Percentiles rank a stretch among this genome's conserved stretches.
Evolutionary conservation across 2,888 invertebrate species (phyloP).

Genomic region (Tricholauxania praeusta): DNA sequence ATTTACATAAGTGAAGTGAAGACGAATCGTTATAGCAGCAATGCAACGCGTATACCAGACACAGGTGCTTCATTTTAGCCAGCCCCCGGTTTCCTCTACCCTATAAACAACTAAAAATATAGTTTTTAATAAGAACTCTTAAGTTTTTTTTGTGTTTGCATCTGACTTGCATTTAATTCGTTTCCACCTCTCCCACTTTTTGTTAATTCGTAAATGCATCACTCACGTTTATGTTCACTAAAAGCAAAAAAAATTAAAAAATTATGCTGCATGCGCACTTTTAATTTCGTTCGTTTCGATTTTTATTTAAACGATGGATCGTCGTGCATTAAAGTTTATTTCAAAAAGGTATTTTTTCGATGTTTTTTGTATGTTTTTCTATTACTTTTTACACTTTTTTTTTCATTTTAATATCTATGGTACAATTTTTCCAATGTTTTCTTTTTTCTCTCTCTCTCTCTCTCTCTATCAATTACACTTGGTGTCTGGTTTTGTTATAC

Average conservation of each 20-base stretch:
- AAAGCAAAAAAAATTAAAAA: conserved; percentile 31
- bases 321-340: conserved; percentile 84
- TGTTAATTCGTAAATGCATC: too few relatives aligned
- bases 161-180: too few relatives aligned
- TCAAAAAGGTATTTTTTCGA: conserved; percentile 80
- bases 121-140: too few relatives aligned
- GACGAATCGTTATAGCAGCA: neutral
- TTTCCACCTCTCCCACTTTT: too few relatives aligned
- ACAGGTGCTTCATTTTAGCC: conserved; percentile 31
- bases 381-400: conserved; percentile 62
- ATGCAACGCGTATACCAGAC: conserved; percentile 7
- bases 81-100: neutral
- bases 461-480: conserved; percentile 33
- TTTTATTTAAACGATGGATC: conserved; percentile 77
- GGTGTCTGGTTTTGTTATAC: conserved; percentile 32
- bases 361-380: conserved; percentile 49
- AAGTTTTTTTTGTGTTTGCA: conserved; percentile 8
- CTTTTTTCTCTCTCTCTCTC: conserved; percentile 36
- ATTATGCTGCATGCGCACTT: conserved; percentile 60
- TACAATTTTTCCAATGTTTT: conserved; percentile 37
- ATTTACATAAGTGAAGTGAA: conserved; percentile 21
- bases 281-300: conserved; percentile 66
- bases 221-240: too few relatives aligned
- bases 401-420: conserved; percentile 34
- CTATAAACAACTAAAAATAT: too few relatives aligned